Evolutionary conservation across 2,113 vertebrate species (phyloP).

Genomic region (Psittacula cyanocephala): DNA sequence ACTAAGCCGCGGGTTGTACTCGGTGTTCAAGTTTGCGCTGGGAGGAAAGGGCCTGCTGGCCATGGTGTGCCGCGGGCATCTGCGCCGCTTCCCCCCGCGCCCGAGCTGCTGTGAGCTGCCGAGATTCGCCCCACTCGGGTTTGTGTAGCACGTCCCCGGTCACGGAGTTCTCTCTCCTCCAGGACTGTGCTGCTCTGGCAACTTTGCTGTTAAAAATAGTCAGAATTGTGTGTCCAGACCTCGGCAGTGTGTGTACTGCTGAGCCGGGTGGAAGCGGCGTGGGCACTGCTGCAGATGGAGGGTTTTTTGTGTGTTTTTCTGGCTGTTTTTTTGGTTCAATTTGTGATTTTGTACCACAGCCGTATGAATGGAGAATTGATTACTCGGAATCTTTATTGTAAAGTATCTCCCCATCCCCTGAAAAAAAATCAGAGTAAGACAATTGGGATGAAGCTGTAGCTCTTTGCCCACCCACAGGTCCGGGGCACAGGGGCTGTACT

Average conservation of each 20-base stretch:
- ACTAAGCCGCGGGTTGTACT: not conserved
- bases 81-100: not conserved
- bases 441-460: not conserved
- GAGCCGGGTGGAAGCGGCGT: not conserved
- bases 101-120: not conserved
- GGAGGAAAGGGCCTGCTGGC: not conserved
- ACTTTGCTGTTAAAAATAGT: slow-evolving; percentile 2
- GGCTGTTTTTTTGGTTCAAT: not conserved
- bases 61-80: not conserved
- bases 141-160: not conserved
- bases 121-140: not conserved
- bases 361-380: not conserved
- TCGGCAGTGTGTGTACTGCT: not conserved
- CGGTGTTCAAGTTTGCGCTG: not conserved
- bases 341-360: not conserved
- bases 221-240: not conserved
- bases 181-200: not conserved
- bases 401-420: not conserved
- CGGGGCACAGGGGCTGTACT: fast-evolving
- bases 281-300: not conserved
- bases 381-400: not conserved
- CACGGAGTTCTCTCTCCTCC: not conserved
- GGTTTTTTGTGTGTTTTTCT: not conserved
- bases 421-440: not conserved
- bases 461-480: not conserved